Conservation (phyloP, 2,888 invertebrate genomes). For the Brachyopa scutellaris region DNA sequence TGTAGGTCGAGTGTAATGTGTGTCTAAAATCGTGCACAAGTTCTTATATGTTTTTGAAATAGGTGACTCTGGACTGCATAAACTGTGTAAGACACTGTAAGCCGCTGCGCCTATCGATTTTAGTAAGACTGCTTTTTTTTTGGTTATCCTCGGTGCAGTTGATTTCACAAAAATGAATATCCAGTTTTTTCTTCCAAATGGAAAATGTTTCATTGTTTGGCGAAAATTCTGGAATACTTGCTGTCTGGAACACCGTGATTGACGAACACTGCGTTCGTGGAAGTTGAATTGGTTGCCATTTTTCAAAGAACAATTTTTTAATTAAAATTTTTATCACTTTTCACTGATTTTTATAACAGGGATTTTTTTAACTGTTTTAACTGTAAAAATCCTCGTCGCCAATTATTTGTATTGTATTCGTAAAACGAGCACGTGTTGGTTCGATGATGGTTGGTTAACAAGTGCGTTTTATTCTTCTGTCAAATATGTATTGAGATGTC, state of each 20-base stretch:
- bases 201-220: conserved; percentile 12
- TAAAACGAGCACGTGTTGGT: too few species aligned
- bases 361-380: too few species aligned
- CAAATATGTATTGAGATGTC: too few species aligned
- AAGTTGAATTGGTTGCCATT: background rate
- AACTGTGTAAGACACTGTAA: conserved; percentile 5
- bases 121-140: conserved; percentile 12
- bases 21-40: background rate
- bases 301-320: background rate
- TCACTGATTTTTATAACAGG: too few species aligned
- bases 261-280: too few species aligned
- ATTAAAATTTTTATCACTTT: too few species aligned
- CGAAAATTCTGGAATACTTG: conserved; percentile 15
- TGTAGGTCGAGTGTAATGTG: conserved; percentile 12
- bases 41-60: background rate
- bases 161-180: conserved; percentile 18
- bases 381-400: too few species aligned
- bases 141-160: conserved; percentile 11
- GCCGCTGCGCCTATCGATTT: conserved; percentile 12
- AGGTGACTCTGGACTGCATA: conserved; percentile 4
- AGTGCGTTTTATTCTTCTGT: too few species aligned
- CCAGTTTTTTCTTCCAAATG: conserved; percentile 20
- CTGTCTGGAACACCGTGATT: background rate
- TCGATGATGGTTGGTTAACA: too few species aligned
- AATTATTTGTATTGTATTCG: too few species aligned